phyloP scores from a whole-genome alignment of 2,888 invertebrate genomes.

The Sinopyrophorus schimmeli region DNA sequence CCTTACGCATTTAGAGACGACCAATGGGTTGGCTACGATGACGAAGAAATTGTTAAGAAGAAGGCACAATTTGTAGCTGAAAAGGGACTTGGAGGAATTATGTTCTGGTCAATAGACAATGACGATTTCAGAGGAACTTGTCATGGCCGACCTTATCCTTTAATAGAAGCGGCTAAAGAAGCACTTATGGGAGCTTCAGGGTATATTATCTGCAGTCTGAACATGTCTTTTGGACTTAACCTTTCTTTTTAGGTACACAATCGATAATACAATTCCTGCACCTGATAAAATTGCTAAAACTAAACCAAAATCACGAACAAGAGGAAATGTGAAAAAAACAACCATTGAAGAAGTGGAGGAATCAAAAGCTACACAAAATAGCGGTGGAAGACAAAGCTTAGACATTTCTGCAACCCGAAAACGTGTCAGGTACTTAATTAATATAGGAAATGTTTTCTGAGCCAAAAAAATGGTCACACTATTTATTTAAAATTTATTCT shows the following conservation, averaged over 20 bases:
- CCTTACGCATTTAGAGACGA: conserved; percentile 86
- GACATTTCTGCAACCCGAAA: conserved; percentile 28
- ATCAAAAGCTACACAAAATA: conserved; percentile 30
- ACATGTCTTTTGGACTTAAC: conserved; percentile 7
- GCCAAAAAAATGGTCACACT: conserved; percentile 23
- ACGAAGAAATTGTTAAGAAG: conserved; percentile 77
- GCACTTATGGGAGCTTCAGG: conserved; percentile 63
- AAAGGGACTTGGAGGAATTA: conserved; percentile 84
- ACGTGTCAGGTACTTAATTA: conserved; percentile 16
- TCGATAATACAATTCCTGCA: conserved; percentile 51
- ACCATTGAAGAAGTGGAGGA: conserved; percentile 26
- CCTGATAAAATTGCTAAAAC: conserved; percentile 49
- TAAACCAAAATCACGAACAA: conserved; percentile 43
- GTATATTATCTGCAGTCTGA: background rate
- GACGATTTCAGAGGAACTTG: conserved; percentile 93
- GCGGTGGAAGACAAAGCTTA: conserved; percentile 36
- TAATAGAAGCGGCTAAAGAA: conserved; percentile 90
- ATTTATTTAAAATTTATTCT: conserved; percentile 2
- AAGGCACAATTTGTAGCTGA: conserved; percentile 87
- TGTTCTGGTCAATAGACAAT: conserved; percentile 94
- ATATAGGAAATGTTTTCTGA: conserved; percentile 10
- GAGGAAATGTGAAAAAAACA: conserved; percentile 38
- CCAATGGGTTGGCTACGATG: conserved; percentile 95
- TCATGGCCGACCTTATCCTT: conserved; percentile 82
- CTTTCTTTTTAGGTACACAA: conserved; percentile 44